Evolutionary conservation across 2,113 vertebrate genomes (phyloP).

Genomic region (Archilochus colubris): DNA sequence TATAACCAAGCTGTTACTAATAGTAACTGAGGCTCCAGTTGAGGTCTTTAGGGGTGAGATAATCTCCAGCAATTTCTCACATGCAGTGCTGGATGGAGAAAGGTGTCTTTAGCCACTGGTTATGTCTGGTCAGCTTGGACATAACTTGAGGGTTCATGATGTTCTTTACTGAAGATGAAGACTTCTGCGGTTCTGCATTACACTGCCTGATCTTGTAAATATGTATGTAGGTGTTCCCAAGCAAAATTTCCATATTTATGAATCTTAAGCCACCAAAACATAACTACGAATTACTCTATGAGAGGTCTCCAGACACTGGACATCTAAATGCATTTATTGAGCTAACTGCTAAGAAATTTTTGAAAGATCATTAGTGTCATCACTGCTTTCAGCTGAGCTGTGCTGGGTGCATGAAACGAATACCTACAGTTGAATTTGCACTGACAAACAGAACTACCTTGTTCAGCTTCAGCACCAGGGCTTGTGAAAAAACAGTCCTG

Average conservation of each 20-base stretch:
- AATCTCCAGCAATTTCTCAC: background rate
- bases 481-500: background rate
- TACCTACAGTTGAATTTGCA: background rate
- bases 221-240: background rate
- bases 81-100: background rate
- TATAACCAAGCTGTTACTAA: background rate
- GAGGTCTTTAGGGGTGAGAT: background rate
- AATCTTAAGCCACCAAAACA: background rate
- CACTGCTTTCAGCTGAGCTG: background rate
- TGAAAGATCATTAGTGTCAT: background rate
- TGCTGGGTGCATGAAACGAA: background rate
- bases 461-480: background rate
- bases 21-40: background rate
- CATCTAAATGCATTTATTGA: background rate
- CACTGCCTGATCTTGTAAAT: background rate
- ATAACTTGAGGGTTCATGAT: background rate
- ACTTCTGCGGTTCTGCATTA: slow-evolving; percentile 25
- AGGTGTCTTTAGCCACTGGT: background rate
- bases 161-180: slow-evolving; percentile 35
- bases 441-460: background rate
- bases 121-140: background rate
- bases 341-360: background rate
- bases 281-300: background rate
- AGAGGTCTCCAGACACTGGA: background rate
- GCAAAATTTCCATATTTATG: background rate